Conservation (phyloP, 2,113 vertebrate genomes). For the Ammodytes marinus region DNA sequence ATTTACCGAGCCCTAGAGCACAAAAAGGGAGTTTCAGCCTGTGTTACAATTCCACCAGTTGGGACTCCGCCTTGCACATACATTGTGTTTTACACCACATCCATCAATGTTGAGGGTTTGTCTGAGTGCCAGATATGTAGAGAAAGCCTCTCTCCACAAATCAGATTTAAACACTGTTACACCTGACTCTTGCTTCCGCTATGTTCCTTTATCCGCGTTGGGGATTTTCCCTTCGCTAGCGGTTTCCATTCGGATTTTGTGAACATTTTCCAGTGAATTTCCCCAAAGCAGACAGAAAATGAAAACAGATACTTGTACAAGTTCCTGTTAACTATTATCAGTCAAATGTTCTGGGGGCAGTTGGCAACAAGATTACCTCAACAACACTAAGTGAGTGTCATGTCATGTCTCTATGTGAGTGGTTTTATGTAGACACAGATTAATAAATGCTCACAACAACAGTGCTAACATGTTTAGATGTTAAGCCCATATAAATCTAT, state of each 20-base stretch:
- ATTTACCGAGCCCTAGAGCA: slow-evolving; percentile 28
- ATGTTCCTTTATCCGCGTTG: not conserved
- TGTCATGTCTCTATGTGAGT: no score
- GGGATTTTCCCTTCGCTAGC: not conserved
- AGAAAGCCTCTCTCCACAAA: slow-evolving; percentile 35
- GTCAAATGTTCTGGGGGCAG: not conserved
- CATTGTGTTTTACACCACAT: slow-evolving; percentile 59
- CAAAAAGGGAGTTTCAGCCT: slow-evolving; percentile 25
- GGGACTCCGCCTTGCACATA: slow-evolving; percentile 41
- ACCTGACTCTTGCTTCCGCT: not conserved
- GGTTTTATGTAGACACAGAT: not conserved
- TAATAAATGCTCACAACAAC: not conserved
- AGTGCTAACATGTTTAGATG: not conserved
- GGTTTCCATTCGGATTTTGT: not conserved
- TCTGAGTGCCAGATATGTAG: slow-evolving; percentile 44
- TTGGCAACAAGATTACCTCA: not conserved
- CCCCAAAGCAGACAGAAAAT: not conserved
- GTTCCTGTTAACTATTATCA: not conserved
- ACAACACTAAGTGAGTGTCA: no score
- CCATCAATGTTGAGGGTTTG: slow-evolving; percentile 52
- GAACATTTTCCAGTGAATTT: not conserved
- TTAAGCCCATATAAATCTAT: not conserved
- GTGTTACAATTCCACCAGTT: slow-evolving; percentile 25
- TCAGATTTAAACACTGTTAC: slow-evolving; percentile 47
- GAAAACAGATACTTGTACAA: not conserved